Base-by-base conservation (phyloP, 1,140 invertebrate species). In the Bemisia tabaci region DNA sequence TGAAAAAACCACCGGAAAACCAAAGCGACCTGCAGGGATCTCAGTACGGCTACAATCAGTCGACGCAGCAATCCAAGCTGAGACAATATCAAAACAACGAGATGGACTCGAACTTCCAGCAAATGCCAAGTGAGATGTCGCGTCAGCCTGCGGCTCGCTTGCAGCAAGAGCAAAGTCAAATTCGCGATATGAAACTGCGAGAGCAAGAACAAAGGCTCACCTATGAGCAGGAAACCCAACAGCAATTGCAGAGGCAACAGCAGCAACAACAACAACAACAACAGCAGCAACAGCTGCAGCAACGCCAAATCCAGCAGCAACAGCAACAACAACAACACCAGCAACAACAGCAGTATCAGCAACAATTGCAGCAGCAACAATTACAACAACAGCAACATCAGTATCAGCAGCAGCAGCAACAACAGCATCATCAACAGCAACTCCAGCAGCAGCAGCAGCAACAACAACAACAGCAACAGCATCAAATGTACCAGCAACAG, bases 321-420 rank as follows among this genome's bases (percentile, higher is more conserved):
- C 68, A 69, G 22, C 68, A 65, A 12, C 68, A 48, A 64, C 66
- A 64, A 64, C 66, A 67, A 64, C 27, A 12, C n/a, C 63, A 69
- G 39, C 70, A 71, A 63, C 69, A 68, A 64, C 21, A 64, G n/a
- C 23, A 60, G 9, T 58, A 48, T 9, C 68, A 68, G 24, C 70
- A 72, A 63, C 67, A 64, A 25, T 23, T 64, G 11, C 65, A 64
- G 22, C 64, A 69, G n/a, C 66, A 68, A 25, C 69, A 71, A 62
- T 72, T 73, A 24, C 70, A 70, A 33, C 69, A 68, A 60, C 65
- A 67, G 58, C 58, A 27, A 64, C 22, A 33, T 17, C 60, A 62
- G n/a, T 62, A 62, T 11, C 39, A 62, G 63, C 71, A 73, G 24
- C 71, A 71, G 21, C 68, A 72, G 27, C 66, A 65, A 27, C 68